A percentile compares a stretch with the other conserved stretches of the same genome.
Conservation (phyloP, 1,140 invertebrate species). For the Cyclina sinensis region DNA sequence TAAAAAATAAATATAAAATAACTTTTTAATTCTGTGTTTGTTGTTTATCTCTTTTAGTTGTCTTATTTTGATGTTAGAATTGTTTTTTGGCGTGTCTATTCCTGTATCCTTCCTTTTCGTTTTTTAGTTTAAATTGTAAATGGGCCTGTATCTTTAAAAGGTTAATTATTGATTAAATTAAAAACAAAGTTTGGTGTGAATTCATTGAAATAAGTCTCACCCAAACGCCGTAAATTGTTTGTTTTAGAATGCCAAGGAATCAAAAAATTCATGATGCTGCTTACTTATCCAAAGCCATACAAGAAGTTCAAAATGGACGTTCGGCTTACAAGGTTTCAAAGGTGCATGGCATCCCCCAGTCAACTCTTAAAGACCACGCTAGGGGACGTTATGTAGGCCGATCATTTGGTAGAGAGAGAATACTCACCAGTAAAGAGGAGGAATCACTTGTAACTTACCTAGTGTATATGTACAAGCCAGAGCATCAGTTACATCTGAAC, state of each 20-base stretch:
- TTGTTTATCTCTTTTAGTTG: too few species aligned
- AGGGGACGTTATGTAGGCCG: background rate
- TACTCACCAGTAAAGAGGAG: background rate
- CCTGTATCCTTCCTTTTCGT: too few species aligned
- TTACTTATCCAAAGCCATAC: background rate
- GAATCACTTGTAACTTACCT: background rate
- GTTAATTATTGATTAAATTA: too few species aligned
- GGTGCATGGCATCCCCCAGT: background rate
- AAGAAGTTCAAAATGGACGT: background rate
- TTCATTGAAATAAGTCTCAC: too few species aligned
- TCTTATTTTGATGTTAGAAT: background rate
- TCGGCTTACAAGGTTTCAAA: background rate
- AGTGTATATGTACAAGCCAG: background rate
- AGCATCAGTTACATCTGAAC: background rate
- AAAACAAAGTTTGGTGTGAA: too few species aligned
- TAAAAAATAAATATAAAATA: too few species aligned
- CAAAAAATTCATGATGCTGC: background rate
- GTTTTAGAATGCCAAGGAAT: background rate
- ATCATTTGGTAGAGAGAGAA: background rate
- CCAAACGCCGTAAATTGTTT: background rate
- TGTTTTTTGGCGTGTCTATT: too few species aligned
- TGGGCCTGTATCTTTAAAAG: background rate
- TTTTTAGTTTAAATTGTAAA: background rate
- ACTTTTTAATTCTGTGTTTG: too few species aligned
- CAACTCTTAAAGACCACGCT: background rate